phyloP scores from a whole-genome alignment of 1,140 invertebrate genomes.

The Gonatopus flavifemur region DNA sequence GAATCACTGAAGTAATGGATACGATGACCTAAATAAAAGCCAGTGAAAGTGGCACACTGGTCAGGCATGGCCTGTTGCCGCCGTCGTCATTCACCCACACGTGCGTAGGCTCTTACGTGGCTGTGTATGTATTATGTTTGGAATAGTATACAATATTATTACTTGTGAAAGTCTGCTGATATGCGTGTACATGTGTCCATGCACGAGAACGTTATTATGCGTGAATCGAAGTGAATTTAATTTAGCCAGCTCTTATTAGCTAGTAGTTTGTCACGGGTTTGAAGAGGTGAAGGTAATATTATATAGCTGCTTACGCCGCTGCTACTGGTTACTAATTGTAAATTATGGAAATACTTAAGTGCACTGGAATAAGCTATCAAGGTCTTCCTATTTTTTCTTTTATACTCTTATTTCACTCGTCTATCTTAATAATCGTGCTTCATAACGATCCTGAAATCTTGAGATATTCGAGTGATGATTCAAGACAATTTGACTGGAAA shows the following conservation, averaged over 20 bases:
- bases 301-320: constrained; percentile 32
- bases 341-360: constrained; percentile 38
- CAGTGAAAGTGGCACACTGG: constrained; percentile 57
- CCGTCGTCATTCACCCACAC: constrained; percentile 36
- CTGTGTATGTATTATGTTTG: not conserved
- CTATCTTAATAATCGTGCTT: too few species aligned
- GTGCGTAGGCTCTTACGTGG: not conserved
- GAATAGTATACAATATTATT: not conserved
- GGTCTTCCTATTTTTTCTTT: too few species aligned
- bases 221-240: constrained; percentile 25
- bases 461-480: too few species aligned
- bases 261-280: constrained; percentile 19
- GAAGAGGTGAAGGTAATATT: constrained; percentile 38
- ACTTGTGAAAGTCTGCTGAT: constrained; percentile 3
- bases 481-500: too few species aligned
- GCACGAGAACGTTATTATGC: constrained; percentile 3
- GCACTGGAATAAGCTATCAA: too few species aligned
- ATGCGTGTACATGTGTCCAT: constrained; percentile 1
- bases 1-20: constrained; percentile 42
- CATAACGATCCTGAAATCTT: too few species aligned
- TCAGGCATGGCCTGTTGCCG: constrained; percentile 46
- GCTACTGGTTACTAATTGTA: constrained; percentile 38
- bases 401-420: too few species aligned
- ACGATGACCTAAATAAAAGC: constrained; percentile 55
- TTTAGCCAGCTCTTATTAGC: constrained; percentile 22